Conservation (phyloP, 2,888 invertebrate genomes). For the Megastigmus dorsalis region DNA sequence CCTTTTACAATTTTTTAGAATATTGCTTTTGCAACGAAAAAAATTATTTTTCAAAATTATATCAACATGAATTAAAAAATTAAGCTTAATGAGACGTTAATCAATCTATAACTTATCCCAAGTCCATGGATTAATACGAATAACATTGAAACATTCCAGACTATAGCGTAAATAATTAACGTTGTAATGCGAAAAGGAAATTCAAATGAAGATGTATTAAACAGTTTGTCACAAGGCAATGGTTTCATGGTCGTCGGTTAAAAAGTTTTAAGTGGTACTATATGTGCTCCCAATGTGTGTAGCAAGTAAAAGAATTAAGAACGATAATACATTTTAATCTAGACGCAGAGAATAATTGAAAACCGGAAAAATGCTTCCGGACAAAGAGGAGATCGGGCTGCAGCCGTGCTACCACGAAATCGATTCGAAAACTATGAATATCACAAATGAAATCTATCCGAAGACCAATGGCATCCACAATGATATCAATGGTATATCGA, state of each 20-base stretch:
- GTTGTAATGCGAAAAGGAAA: slow-evolving; percentile 44
- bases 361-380: slow-evolving; percentile 31
- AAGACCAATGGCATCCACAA: slow-evolving; percentile 14
- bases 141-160: too few relatives aligned
- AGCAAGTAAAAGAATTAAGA: slow-evolving; percentile 15
- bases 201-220: slow-evolving; percentile 48
- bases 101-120: too few relatives aligned
- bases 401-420: background rate
- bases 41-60: too few relatives aligned
- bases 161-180: slow-evolving; percentile 42
- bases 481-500: background rate
- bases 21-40: too few relatives aligned
- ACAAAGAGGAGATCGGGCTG: slow-evolving; percentile 14
- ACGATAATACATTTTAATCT: slow-evolving; percentile 15
- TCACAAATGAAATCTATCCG: background rate
- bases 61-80: too few relatives aligned
- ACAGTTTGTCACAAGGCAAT: slow-evolving; percentile 39
- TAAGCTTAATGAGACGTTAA: too few relatives aligned
- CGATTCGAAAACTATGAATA: background rate
- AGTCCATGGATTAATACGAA: too few relatives aligned
- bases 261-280: slow-evolving; percentile 35
- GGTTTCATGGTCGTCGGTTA: slow-evolving; percentile 45
- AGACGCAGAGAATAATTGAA: background rate
- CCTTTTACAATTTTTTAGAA: too few relatives aligned
- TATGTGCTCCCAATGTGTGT: slow-evolving; percentile 1